Evolutionary conservation across 2,888 invertebrate species (phyloP), one percentile per base, ranked within the genome.

Genomic region (Magallana nippona): DNA sequence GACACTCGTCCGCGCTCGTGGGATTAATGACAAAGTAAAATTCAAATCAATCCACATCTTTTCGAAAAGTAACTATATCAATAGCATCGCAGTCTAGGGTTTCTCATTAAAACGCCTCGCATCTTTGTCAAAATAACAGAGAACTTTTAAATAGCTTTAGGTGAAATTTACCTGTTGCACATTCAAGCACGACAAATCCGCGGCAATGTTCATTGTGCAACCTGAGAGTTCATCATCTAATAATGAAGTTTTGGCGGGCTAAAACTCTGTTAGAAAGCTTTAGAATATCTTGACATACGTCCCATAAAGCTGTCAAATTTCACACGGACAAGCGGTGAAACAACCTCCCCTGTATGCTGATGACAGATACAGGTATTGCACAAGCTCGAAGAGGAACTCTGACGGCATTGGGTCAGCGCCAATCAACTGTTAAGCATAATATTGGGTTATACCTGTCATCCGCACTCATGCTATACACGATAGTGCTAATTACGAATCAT

Each of bases 281-380:
- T 3, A 22, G 63, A 13, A 63, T 63, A 27, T 27, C 71, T 22
- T 71, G 10, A 71, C 27, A 32, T 27, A 71, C 32, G 71, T 13
- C 22, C 32, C 27, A 71, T 71, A 71, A 71, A 71, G 71, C 71
- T 71, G 71, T 71, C 71, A 71, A 71, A 71, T 22, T 71, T 71
- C 32, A 71, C 71, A 71, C 71, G 71, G 71, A 10, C 27, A 71
- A 22, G 32, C 27, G 15, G 27, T 32, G 71, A 27, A 27, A 32
- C 27, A 11, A 71, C 32, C 71, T 32, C 15, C 32, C 71, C 32
- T 71, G 27, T 32, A 71, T 27, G 15, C 1, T 71, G 15, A 71
- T 71, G 71, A 71, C 71, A 71, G 71, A 71, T 27, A 71, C 71
- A 71, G 71, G 27, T 71, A 71, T 71, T 71, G 71, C 71, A 71